Base-by-base conservation (phyloP, 1,140 invertebrate species). In the Drosophila ficusphila region DNA sequence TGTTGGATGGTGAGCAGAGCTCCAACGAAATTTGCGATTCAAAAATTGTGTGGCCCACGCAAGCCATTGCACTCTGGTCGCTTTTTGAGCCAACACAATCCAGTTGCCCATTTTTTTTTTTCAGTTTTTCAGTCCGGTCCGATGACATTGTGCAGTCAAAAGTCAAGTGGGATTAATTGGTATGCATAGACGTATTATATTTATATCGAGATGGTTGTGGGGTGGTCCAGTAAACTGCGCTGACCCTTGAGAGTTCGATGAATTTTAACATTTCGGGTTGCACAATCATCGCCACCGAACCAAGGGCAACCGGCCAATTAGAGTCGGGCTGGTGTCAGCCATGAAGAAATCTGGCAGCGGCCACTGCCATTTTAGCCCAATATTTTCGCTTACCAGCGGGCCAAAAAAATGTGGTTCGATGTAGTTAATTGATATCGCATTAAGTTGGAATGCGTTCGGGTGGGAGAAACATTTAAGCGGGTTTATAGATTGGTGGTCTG, bases 301-400 rank as follows among this genome's bases (percentile, higher is more conserved):
- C 76, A 86, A 81, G 81, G 81, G 77, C 81, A 81, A 70, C 81
- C 33, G 62, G 68, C 52, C 72, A 86, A 86, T 86, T 86, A 85
- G 56, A 38, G 34, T 25, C 19, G 56, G 14, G n/a, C n/a, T 14
- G 47, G 16, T 47, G 64, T 57, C 52, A 39, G 39, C 31, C 48
- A 46, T 68, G 31, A 71, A 69, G 46, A 73, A 62, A 61, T 73
- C 57, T 57, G 70, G 19, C 51, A 48, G 31, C 34, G 34, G 25
- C 61, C 27, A 41, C 46, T 67, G 29, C 41, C 33, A 60, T 60
- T 76, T 29, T 46, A 12, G 53, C 14, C 9, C 56, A 5, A 23
- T 27, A 61, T 64, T 61, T 61, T 27, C 39, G 39, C 60, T 31
- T 21, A 38, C 60, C 36, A 25, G 7, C 58, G 9, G 54, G 14